Evolutionary conservation across 1,140 invertebrate genomes (phyloP).

Genomic region (Rhynchophorus ferrugineus): DNA sequence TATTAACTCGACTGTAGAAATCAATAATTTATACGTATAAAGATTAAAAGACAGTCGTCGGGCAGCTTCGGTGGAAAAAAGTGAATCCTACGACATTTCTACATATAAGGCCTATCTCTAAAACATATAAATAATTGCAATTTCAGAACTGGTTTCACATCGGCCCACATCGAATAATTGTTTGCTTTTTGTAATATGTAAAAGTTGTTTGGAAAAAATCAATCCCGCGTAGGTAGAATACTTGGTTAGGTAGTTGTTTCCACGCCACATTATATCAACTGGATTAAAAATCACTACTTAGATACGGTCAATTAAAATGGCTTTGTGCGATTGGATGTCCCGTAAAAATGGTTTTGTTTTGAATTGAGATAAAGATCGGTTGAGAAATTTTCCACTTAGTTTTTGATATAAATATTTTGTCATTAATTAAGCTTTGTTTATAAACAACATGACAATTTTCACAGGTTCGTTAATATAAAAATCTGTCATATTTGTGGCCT

Average conservation of each 20-base stretch:
- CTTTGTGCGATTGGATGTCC: too few relatives aligned
- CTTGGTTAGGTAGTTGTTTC: conserved; percentile 19
- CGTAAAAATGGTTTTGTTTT: too few relatives aligned
- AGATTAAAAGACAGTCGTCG: conserved; percentile 16
- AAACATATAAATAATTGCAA: conserved; percentile 25
- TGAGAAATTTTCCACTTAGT: too few relatives aligned
- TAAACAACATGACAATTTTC: too few relatives aligned
- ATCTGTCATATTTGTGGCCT: too few relatives aligned
- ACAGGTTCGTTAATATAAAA: too few relatives aligned
- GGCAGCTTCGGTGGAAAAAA: conserved; percentile 15
- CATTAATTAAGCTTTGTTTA: too few relatives aligned
- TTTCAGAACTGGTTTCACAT: conserved; percentile 24
- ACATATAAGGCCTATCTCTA: conserved; percentile 24
- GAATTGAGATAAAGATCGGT: too few relatives aligned
- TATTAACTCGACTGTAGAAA: conserved; percentile 17
- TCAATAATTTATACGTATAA: conserved; percentile 13
- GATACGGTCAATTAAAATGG: conserved; percentile 8
- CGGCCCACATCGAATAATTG: conserved; percentile 23
- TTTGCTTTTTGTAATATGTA: conserved; percentile 23
- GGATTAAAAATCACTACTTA: conserved; percentile 10
- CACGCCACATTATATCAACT: conserved; percentile 7
- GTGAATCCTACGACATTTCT: conserved; percentile 22
- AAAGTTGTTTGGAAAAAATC: conserved; percentile 20
- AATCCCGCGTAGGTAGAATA: conserved; percentile 13
- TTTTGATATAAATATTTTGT: too few relatives aligned